Evolutionary conservation across 2,113 vertebrate genomes (phyloP), one percentile per base, ranked within the genome.

Genomic region (Speoplatyrhinus poulsoni): DNA sequence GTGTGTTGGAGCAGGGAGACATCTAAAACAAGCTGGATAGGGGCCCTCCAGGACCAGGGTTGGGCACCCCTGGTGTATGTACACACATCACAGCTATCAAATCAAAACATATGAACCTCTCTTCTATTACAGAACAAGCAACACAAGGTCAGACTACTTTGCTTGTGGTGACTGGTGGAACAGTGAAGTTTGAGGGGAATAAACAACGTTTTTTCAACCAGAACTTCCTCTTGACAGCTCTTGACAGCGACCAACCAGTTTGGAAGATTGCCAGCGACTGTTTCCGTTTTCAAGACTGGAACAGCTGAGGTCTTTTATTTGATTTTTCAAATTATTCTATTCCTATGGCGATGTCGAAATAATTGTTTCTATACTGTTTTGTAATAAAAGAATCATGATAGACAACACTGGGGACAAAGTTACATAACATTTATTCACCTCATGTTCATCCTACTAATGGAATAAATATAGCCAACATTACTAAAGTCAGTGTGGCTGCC

Each of bases 231-330:
- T 82, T 99, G 70, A 97, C 96, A 0, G 95, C 96, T 1, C 96
- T n/a, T n/a, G n/a, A 91, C 87, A 98, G 93, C 60, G 95, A 96
- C 0, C 91, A 92, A 80, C 93, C 92, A 0, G 96, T 99, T 58
- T 99, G 97, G 96, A 99, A 97, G 89, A 98, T 99, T 3, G 96
- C 95, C 3, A 98, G 97, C 61, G 96, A 99, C 84, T 98, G 96
- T 88, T 98, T 99, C 89, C 94, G 97, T 59, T 99, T 99, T 77
- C 97, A 99, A 73, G 96, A 99, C 86, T 97, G 95, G 95, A 93
- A 94, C 54, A 95, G 87, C 85, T 97, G 80, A 94, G 89, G 68
- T 3, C 32, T 3, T 15, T 26, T 49, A 19, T 17, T 53, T 11
- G 52, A 46, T 16, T 58, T 77, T 57, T 19, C 3, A 6, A 32